Base-by-base conservation (phyloP, 2,888 invertebrate species). In the Drosophila mettleri region DNA sequence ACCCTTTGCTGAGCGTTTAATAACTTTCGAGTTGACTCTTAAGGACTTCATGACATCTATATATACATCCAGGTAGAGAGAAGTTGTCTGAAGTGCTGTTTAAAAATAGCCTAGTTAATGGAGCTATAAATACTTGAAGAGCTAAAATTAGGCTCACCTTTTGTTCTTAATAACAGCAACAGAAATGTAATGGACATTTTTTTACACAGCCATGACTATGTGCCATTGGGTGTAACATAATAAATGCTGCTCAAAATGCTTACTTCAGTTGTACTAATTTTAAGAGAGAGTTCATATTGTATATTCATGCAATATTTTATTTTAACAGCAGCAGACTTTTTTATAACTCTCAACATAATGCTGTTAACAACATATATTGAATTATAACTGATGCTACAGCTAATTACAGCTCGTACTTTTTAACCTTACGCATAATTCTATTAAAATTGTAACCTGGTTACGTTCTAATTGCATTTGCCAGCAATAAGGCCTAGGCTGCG, bases 1-100 rank as follows among this genome's bases (percentile, higher is more conserved):
- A 59, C 55, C 48, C 55, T 78, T 45, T 43, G 46, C 20, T 41
- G 43, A 62, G 53, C 39, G 38, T 34, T 70, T 63, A 58, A 70
- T 58, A 62, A 34, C 59, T 70, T 69, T 60, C 59, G 18, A 54
- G 39, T 38, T 20, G 45, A 27, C 27, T 39, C 41, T 49, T 57
- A 31, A 33, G 29, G 29, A 49, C 43, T 10, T 41, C 18, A 36
- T 53, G 27, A n/a, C n/a, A 53, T 34, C 20, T 48, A 33, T 33
- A 48, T 48, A 48, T 48, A 46, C n/a, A 33, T 20, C 20, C 33
- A 10, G 10, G 34, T 34, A 49, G 4, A 10, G 9, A 1, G 33
- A 10, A 4, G n/a, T 5, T 3, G 33, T 10, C 22, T 38, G 18
- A 43, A 18, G 43, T 24, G 41, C 41, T 43, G 65, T 31, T 14